Base-by-base conservation (phyloP, 2,888 invertebrate genomes). In the Clepsis dumicolana region DNA sequence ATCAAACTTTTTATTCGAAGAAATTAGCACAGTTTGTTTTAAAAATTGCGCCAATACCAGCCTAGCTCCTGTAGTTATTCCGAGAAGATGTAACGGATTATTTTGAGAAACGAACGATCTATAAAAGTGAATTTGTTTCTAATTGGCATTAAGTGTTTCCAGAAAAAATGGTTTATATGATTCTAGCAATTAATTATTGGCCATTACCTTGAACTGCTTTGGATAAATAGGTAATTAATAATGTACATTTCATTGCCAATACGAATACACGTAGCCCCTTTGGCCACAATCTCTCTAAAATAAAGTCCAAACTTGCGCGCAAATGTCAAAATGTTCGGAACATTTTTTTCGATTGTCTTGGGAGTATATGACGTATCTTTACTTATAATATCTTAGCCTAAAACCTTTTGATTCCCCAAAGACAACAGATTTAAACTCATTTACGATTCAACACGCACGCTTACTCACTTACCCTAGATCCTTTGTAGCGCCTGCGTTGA, bases 1-100 rank as follows among this genome's bases (percentile, higher is more conserved):
- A 16, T 27, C 27, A 21, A 41, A n/a, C 25, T n/a, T n/a, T 50
- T n/a, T n/a, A n/a, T 66, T 61, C 60, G 44, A 32, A 41, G 60
- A 59, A 62, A 44, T 41, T 41, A n/a, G 24, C n/a, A n/a, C n/a
- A 8, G 25, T 24, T 44, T 18, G 32, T 14, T 16, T 25, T 10
- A 54, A 44, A 18, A 41, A 38, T 62, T 54, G 56, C 56, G 48
- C 56, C 66, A 7, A 24, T 32, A 27, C 50, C 32, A 29, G 18
- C 44, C 27, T 3, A 27, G 35, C 35, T 32, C 14, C 21, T 38
- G 32, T 52, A 8, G 41, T 18, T 10, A 7, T 61, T 48, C 48
- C 18, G 14, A 38, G 59, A 59, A 59, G 8, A 14, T 25, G 8
- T 59, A 16, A 2, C 24, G n/a, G 25, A 41, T 16, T 1, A 25